Percentiles rank a stretch among this genome's conserved stretches.
Evolutionary conservation across 2,113 vertebrate genomes (phyloP).

Genomic region (Ctenodactylus gundi): DNA sequence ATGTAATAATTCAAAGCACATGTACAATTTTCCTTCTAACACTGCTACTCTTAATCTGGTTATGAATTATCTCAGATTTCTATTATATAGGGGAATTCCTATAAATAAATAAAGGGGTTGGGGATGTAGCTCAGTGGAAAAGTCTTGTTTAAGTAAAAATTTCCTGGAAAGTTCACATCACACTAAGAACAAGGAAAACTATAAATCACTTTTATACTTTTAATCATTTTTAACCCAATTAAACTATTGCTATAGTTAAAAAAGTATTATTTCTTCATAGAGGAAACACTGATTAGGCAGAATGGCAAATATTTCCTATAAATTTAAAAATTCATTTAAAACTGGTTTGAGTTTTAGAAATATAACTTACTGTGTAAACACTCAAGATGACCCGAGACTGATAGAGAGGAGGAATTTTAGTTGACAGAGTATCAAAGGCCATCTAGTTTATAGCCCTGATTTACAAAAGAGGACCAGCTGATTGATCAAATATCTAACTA

Average conservation of each 20-base stretch:
- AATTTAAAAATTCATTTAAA: slow-evolving; percentile 37
- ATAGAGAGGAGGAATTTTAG: neutral
- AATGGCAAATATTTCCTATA: slow-evolving; percentile 12
- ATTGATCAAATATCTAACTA: neutral
- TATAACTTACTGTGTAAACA: neutral
- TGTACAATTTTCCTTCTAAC: neutral
- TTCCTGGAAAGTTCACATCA: neutral
- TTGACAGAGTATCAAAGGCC: neutral
- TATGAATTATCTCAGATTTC: neutral
- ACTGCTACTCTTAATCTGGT: neutral
- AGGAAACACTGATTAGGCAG: too few species aligned
- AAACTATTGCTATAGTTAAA: neutral
- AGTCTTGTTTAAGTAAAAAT: slow-evolving; percentile 1
- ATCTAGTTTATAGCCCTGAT: neutral
- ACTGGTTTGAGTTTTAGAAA: neutral
- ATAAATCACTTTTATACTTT: too few species aligned
- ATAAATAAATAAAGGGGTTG: too few species aligned
- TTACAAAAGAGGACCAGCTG: neutral
- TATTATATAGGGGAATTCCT: too few species aligned
- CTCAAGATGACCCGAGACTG: neutral
- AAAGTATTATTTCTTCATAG: neutral
- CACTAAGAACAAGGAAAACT: neutral
- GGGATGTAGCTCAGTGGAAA: too few species aligned
- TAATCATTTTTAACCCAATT: slow-evolving; percentile 16
- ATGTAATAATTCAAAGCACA: neutral